These are phyloP conservation scores for Bombyx mori DNA, from an alignment of 1,140 invertebrate genomes.

Conservation along the genomic window ASM3026992v2 NC_085110.1:15611501-15612000, in stretches of 20 bases:
- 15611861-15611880: no score
- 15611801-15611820: background rate
- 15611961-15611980: no score
- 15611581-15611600: slow-evolving; percentile 44
- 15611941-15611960: no score
- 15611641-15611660: slow-evolving; percentile 71
- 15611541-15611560: background rate
- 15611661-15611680: slow-evolving; percentile 52
- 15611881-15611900: no score
- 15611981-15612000: no score
- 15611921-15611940: no score
- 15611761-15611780: slow-evolving; percentile 41
- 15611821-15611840: background rate
- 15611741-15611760: slow-evolving; percentile 41
- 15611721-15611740: slow-evolving; percentile 36
- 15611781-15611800: background rate
- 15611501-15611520: slow-evolving; percentile 53
- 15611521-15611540: background rate
- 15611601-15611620: slow-evolving; percentile 67
- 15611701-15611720: slow-evolving; percentile 21
- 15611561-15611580: slow-evolving; percentile 39
- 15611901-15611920: no score
- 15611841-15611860: slow-evolving; percentile 13
- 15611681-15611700: slow-evolving; percentile 30
- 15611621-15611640: slow-evolving; percentile 64